Percentiles rank a stretch among this genome's conserved stretches.
phyloP scores from a whole-genome alignment of 2,113 vertebrate genomes.

The Heterotis niloticus region DNA sequence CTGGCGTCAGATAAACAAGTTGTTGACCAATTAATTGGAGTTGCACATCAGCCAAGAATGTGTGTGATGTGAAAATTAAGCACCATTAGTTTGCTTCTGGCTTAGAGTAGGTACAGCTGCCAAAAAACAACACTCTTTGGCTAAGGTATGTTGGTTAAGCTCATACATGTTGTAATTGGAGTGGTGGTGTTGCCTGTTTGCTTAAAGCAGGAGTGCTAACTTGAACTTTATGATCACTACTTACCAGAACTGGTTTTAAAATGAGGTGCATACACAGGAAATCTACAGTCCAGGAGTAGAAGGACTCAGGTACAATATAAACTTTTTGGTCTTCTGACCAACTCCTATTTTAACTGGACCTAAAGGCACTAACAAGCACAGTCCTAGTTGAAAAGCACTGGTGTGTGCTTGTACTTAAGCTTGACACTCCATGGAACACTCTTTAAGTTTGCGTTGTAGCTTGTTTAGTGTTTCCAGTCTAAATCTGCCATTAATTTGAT shows the following conservation, averaged over 20 bases:
- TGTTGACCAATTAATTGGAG: background rate
- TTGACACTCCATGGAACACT: background rate
- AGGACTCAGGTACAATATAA: background rate
- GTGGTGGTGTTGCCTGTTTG: background rate
- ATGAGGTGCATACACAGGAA: no score
- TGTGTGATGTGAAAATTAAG: slow-evolving; percentile 3
- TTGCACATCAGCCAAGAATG: background rate
- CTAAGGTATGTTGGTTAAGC: background rate
- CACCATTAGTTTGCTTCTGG: background rate
- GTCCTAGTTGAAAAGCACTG: no score
- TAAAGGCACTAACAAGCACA: background rate
- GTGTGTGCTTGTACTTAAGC: background rate
- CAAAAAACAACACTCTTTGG: slow-evolving; percentile 5
- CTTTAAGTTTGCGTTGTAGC: background rate
- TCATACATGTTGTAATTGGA: background rate
- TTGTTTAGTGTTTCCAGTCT: no score
- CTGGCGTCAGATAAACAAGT: background rate
- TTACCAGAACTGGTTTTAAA: background rate
- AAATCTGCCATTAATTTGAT: no score
- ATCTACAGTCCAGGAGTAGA: no score
- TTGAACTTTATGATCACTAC: background rate
- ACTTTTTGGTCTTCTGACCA: background rate
- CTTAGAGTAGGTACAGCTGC: background rate
- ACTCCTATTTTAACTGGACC: background rate
- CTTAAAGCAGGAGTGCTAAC: background rate